phyloP scores from a whole-genome alignment of 2,797 vertebrate genomes.

The Phoebastria nigripes region DNA sequence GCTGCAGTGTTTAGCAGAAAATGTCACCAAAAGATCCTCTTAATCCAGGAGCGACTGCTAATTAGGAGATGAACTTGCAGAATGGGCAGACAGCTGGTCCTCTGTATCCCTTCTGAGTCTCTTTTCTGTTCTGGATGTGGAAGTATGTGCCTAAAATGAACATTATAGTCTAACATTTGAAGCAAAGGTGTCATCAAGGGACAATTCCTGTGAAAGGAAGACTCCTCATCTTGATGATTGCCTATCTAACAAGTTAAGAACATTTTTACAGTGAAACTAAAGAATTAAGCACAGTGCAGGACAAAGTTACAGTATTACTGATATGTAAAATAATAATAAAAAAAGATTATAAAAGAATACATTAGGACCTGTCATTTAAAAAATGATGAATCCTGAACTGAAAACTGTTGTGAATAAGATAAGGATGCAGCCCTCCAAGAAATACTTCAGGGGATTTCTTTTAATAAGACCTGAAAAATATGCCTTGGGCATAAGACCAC shows the following conservation, averaged over 20 bases:
- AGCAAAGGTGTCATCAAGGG: background rate
- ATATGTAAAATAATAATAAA: background rate
- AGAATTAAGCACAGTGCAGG: background rate
- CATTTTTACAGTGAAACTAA: background rate
- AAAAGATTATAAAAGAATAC: background rate
- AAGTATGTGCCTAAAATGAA: background rate
- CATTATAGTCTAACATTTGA: background rate
- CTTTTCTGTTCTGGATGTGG: background rate
- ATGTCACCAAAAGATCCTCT: background rate
- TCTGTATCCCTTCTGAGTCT: background rate
- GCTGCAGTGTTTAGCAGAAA: background rate
- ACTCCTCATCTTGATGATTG: background rate
- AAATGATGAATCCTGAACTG: constrained; percentile 19
- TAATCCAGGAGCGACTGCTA: background rate
- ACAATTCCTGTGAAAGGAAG: background rate
- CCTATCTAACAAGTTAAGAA: background rate
- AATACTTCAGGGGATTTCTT: constrained; percentile 30
- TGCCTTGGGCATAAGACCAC: background rate
- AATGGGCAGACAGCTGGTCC: background rate
- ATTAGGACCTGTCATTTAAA: background rate
- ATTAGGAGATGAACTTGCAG: background rate
- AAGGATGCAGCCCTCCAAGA: background rate
- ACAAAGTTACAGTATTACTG: background rate
- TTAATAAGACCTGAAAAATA: constrained; percentile 22
- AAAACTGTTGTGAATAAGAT: background rate